Evolutionary conservation across 2,113 vertebrate species (phyloP), one percentile per base, ranked within the genome.

Genomic region (Potamarius usumacintae): DNA sequence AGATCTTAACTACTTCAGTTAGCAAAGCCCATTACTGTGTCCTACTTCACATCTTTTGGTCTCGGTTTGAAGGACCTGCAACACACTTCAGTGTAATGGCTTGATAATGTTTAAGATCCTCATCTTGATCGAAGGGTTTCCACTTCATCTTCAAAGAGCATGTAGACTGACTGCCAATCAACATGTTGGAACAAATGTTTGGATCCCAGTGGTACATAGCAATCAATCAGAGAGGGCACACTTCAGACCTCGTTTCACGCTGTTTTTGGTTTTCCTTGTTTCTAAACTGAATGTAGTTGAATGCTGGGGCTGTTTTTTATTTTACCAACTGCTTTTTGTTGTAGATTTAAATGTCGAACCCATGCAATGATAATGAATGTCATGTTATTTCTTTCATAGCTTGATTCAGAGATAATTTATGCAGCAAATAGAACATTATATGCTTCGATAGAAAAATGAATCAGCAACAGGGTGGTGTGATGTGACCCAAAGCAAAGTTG

Each of bases 1-100:
- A 89, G 84, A 79, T 77, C 89, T 87, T 82, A 34, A 58, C 60
- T 63, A 78, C 86, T 88, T 90, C 74, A 89, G 85, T 89, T 90
- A 90, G 48, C 79, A 60, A 27, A 87, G 72, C 83, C 71, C 81
- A 87, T 90, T 92, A 85, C 63, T 7, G 78, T 91, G 86, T 89
- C 87, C 91, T 90, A 91, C 80, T 91, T 85, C 86, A 88, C 85
- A 90, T 80, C 50, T 62, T 25, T n/a, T 82, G 79, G 83, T 89
- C 85, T 83, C 63, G 58, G 80, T 92, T 90, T 90, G 86, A 92
- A 93, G 92, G 87, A 88, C 88, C 48, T 87, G 55, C 72, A 83
- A 84, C 86, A 69, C 88, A 88, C 93, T 94, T 88, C 79, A 90
- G 58, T 90, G 80, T 94, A 93, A 94, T 94, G 92, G 91, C 84